phyloP scores from a whole-genome alignment of 2,113 vertebrate genomes.

The Pseudorectes ferrugineus region DNA sequence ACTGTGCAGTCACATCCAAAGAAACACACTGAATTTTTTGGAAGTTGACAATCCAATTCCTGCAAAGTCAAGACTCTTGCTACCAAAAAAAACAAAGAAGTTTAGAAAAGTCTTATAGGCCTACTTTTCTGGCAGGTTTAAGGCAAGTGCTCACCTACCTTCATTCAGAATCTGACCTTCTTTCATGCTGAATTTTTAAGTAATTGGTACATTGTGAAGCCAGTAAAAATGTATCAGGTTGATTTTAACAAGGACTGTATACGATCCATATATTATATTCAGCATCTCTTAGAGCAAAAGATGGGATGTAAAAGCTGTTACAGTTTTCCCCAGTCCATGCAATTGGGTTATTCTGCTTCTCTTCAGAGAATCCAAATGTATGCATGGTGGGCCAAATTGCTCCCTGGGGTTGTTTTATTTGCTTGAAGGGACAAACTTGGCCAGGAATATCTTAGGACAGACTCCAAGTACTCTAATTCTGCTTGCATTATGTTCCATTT shows the following conservation, averaged over 20 bases:
- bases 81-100: not conserved
- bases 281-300: not conserved
- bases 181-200: not conserved
- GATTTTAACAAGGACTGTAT: not conserved
- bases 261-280: not conserved
- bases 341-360: conserved; percentile 29
- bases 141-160: not conserved
- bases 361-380: conserved; percentile 20
- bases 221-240: not conserved
- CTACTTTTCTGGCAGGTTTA: not conserved
- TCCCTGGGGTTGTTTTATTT: conserved; percentile 28
- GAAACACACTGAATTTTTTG: not conserved
- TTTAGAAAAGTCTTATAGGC: not conserved
- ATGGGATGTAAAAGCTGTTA: not conserved
- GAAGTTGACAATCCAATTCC: not conserved
- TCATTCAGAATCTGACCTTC: not conserved
- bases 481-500: conserved; percentile 23
- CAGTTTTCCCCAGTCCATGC: not conserved
- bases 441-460: conserved; percentile 23
- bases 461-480: conserved; percentile 37
- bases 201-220: not conserved
- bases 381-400: not conserved
- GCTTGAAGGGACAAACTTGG: conserved; percentile 45
- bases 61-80: not conserved
- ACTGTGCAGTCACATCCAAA: not conserved